A percentile compares a stretch with the other conserved stretches of the same genome.
Conservation (phyloP, 2,113 vertebrate species). For the Prionailurus bengalensis region DNA sequence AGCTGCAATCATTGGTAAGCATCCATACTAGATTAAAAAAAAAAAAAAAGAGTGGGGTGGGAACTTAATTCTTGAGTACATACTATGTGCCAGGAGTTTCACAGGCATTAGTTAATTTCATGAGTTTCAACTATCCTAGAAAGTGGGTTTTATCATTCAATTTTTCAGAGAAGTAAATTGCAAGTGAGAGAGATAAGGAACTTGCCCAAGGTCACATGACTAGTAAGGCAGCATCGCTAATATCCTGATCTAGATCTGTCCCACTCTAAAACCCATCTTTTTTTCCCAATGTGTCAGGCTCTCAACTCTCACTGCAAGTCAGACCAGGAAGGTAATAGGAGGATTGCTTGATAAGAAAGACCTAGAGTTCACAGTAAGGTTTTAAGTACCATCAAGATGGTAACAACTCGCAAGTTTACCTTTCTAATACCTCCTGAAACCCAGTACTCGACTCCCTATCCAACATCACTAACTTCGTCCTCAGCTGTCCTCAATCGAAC, state of each 20-base stretch:
- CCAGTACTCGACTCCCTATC: neutral
- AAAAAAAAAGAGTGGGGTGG: neutral
- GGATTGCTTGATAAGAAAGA: neutral
- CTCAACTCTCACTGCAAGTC: neutral
- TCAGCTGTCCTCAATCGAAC: neutral
- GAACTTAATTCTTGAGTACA: neutral
- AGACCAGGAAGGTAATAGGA: neutral
- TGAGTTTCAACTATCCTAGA: neutral
- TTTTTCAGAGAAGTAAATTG: constrained; percentile 6
- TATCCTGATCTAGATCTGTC: neutral
- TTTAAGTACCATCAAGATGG: neutral
- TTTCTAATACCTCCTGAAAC: neutral
- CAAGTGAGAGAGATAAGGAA: neutral
- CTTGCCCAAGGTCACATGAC: neutral
- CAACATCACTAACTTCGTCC: neutral
- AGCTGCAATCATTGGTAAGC: neutral
- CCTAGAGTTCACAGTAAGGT: neutral
- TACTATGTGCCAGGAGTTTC: neutral
- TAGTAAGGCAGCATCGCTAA: neutral
- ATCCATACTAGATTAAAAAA: neutral
- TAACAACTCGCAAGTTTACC: neutral
- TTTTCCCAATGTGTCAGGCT: neutral
- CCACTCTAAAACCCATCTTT: neutral
- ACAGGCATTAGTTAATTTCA: neutral
- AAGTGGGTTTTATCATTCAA: neutral